These are phyloP conservation scores for Panzeria rudis DNA, from an alignment of 2,888 invertebrate genomes.

Conservation along the genomic window DNA sequence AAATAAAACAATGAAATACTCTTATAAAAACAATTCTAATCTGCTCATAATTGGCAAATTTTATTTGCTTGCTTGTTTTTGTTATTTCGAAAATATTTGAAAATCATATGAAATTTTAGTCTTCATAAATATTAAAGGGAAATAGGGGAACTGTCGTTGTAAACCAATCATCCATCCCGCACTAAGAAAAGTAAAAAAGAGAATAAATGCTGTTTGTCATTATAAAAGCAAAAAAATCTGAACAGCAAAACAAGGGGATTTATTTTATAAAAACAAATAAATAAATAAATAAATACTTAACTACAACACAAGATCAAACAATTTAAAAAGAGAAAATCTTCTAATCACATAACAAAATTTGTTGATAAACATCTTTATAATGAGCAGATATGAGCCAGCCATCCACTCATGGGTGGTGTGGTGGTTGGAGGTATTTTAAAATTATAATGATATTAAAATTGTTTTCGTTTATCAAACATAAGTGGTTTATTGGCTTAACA, in stretches of 20 bases:
- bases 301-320: slow-evolving; percentile 51
- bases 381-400: slow-evolving; percentile 75
- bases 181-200: slow-evolving; percentile 35
- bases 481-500: slow-evolving; percentile 62
- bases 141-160: slow-evolving; percentile 48
- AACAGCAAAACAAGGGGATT: slow-evolving; percentile 49
- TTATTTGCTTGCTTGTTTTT: slow-evolving; percentile 50
- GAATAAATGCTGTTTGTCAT: slow-evolving; percentile 38
- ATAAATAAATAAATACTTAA: slow-evolving; percentile 22
- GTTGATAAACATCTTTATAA: slow-evolving; percentile 80
- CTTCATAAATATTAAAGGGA: slow-evolving; percentile 36
- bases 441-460: slow-evolving; percentile 22
- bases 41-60: slow-evolving; percentile 70
- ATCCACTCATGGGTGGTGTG: slow-evolving; percentile 5
- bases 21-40: slow-evolving; percentile 60
- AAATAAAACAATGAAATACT: slow-evolving; percentile 39
- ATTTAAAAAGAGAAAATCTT: slow-evolving; percentile 27
- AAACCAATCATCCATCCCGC: slow-evolving; percentile 62
- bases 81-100: slow-evolving; percentile 16
- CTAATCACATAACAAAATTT: slow-evolving; percentile 72
- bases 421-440: slow-evolving; percentile 34
- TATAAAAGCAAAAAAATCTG: not conserved
- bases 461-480: slow-evolving; percentile 41
- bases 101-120: slow-evolving; percentile 45
- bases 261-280: slow-evolving; percentile 55